Evolutionary conservation across 92 coral and sea anemone genomes (phyloP).

Genomic region (Palythoa grandis): DNA sequence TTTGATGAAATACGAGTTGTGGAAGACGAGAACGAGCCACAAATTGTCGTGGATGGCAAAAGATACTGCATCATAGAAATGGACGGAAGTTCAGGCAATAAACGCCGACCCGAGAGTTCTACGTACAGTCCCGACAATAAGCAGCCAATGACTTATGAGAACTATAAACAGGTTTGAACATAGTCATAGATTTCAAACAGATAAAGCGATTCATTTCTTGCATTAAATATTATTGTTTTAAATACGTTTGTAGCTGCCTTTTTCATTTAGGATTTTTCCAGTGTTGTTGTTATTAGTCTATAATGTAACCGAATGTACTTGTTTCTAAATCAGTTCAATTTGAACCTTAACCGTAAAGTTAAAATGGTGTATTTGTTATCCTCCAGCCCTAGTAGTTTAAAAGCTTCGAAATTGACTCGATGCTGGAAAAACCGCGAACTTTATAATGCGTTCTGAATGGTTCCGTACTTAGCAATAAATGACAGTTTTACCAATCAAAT

Average conservation of each 20-base stretch:
- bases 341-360: no score
- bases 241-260: neutral
- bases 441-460: no score
- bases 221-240: neutral
- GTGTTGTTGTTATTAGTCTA: no score
- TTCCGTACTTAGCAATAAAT: no score
- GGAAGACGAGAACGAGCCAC: neutral
- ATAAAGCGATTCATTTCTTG: neutral
- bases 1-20: neutral
- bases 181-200: neutral
- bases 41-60: neutral
- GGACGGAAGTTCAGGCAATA: neutral
- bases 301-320: no score
- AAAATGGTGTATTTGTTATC: no score
- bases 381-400: no score
- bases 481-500: no score
- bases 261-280: no score
- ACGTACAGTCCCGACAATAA: neutral
- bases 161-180: neutral
- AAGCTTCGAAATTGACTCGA: no score
- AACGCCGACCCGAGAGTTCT: neutral
- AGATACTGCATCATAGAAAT: neutral
- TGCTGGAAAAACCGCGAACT: no score
- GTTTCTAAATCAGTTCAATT: no score
- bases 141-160: neutral